Evolutionary conservation across 2,888 invertebrate genomes (phyloP), one percentile per base, ranked within the genome.

Genomic region (Acanthosepion pharaonis): DNA sequence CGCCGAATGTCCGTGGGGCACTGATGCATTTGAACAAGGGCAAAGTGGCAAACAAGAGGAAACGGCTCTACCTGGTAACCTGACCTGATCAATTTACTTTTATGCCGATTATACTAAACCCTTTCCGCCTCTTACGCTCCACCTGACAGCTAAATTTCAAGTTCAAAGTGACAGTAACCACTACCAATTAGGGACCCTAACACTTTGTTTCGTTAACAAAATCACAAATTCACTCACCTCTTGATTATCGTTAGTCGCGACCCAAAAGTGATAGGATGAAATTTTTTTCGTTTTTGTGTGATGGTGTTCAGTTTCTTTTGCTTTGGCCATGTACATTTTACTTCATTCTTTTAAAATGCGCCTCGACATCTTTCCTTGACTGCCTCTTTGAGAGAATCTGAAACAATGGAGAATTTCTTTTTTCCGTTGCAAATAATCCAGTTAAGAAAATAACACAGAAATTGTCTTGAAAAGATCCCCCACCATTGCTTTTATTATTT

Each of bases 151-250:
- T 33, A 78, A 78, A n/a, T 78, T 78, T 33, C 78, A n/a, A 11
- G 78, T 78, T 78, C n/a, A 78, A 78, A 78, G 78, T 78, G 78
- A 78, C n/a, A 78, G 78, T 33, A n/a, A 78, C 78, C 78, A 78
- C 11, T 78, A n/a, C 78, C 78, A n/a, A 78, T 33, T 78, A 33
- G 33, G 15, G n/a, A 4, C 15, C 78, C n/a, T 15, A 33, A 78
- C n/a, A n/a, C 78, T n/a, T 78, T 78, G 78, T 78, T 78, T 78
- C 78, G n/a, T 78, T n/a, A 78, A 78, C 78, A n/a, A 78, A 11
- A n/a, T n/a, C n/a, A 59, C 15, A 78, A 9, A 33, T 33, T 33
- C n/a, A 78, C 78, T n/a, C 78, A 78, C n/a, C 78, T 78, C 78
- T 78, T 78, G 15, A 33, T 78, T 78, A n/a, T n/a, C 18, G n/a